Evolutionary conservation across 1,140 invertebrate species (phyloP), one percentile per base, ranked within the genome.

Genomic region (Sitophilus oryzae): DNA sequence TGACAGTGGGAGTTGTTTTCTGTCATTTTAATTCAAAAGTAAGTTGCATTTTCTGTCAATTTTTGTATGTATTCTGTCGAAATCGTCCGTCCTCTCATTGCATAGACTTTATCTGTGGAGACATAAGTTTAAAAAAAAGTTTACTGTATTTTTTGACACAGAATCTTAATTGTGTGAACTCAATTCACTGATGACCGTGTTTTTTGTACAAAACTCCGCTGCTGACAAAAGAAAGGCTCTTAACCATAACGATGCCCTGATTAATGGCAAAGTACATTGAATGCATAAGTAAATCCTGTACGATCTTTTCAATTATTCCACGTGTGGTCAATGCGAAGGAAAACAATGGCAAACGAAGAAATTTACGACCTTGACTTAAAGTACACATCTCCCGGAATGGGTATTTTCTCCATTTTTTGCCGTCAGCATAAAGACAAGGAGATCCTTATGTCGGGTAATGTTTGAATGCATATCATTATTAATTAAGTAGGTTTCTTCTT

Each of bases 311-410:
- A 43, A 22, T 22, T 43, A 43, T 43, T 6, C 41, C 20, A 21
- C 22, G 41, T 43, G 41, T 19, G 41, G 41, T 43, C 41, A 21
- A 19, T 43, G 22, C 41, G 14, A 18, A 10, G 20, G 22, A 21
- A 14, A 11, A 43, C 41, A 43, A 43, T 43, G 41, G 41, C 41
- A n/a, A 43, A 18, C 18, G 19, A 21, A 43, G 18, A 43, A 43
- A 43, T 43, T 43, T 43, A 43, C 22, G 22, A 43, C 41, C 16
- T 20, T 43, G 41, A 16, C 10, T 20, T 22, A 11, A 9, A 20
- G 5, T 43, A 43, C 14, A 18, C 11, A 43, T n/a, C 18, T 43
- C 19, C 18, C 18, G n/a, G 20, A 11, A 22, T 11, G n/a, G n/a
- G 19, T 20, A 11, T 22, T 20, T 41, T 22, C n/a, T 21, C 41